Conservation (phyloP, 2,888 invertebrate species). For the Scaptomyza caliginosa region DNA sequence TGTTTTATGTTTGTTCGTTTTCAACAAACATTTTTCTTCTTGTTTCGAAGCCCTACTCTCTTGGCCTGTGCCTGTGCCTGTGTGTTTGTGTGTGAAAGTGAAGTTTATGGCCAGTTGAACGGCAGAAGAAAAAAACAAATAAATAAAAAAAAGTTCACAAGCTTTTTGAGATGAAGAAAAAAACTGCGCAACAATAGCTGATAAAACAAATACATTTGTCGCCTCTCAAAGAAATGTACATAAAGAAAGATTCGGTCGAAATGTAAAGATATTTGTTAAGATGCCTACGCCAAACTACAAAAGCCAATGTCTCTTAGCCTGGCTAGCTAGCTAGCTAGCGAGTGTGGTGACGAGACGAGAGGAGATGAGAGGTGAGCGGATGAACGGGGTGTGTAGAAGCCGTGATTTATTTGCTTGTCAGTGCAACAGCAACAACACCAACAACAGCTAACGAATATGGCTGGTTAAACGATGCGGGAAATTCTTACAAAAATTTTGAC, state of each 20-base stretch:
- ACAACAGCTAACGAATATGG: slow-evolving; percentile 60
- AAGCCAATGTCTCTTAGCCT: slow-evolving; percentile 21
- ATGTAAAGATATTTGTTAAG: slow-evolving; percentile 69
- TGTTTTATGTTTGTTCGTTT: slow-evolving; percentile 71
- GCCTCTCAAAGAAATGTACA: slow-evolving; percentile 67
- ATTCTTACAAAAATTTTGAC: slow-evolving; percentile 69
- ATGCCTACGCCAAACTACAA: slow-evolving; percentile 67
- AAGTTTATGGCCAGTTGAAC: slow-evolving; percentile 58
- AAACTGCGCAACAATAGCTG: slow-evolving; percentile 68
- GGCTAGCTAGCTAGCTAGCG: background rate
- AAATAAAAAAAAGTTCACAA: slow-evolving; percentile 58
- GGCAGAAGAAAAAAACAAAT: slow-evolving; percentile 15
- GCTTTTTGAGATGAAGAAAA: slow-evolving; percentile 46
- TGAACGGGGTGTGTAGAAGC: slow-evolving; percentile 29
- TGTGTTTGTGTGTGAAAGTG: slow-evolving; percentile 67
- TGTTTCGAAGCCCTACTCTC: slow-evolving; percentile 23
- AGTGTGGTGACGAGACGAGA: too few species aligned
- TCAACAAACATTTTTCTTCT: slow-evolving; percentile 76
- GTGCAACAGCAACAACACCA: slow-evolving; percentile 60
- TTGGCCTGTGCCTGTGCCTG: slow-evolving; percentile 13
- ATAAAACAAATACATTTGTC: slow-evolving; percentile 78
- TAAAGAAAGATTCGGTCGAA: slow-evolving; percentile 63
- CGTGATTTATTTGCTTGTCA: slow-evolving; percentile 78
- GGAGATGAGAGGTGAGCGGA: background rate
- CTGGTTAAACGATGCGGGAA: slow-evolving; percentile 77